A percentile compares a stretch with the other conserved stretches of the same genome.
Evolutionary conservation across 1,140 invertebrate genomes (phyloP).

Genomic region (Ooceraea biroi): DNA sequence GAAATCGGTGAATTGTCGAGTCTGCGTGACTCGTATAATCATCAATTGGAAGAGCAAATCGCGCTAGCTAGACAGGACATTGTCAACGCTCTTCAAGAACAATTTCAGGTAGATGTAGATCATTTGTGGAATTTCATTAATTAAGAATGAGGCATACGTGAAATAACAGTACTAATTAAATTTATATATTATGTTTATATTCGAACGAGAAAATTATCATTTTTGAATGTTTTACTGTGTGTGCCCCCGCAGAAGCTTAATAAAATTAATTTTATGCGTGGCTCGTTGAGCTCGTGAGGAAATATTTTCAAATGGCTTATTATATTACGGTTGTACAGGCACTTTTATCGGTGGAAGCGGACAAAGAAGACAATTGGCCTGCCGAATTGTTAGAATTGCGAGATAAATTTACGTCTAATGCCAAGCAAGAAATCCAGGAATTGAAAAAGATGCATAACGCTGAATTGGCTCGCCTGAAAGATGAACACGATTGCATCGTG

Average conservation of each 20-base stretch:
- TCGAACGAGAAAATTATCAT: too few species aligned
- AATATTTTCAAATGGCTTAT: slow-evolving; percentile 47
- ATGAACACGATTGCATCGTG: slow-evolving; percentile 86
- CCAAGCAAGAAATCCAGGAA: slow-evolving; percentile 85
- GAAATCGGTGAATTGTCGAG: slow-evolving; percentile 81
- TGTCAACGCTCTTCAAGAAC: slow-evolving; percentile 87
- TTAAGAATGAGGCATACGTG: slow-evolving; percentile 32
- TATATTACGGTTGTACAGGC: slow-evolving; percentile 84
- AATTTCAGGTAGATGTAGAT: slow-evolving; percentile 87
- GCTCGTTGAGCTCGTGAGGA: slow-evolving; percentile 3
- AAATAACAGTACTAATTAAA: slow-evolving; percentile 28
- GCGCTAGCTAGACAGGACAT: slow-evolving; percentile 88
- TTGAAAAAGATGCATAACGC: slow-evolving; percentile 80
- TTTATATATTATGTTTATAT: background rate
- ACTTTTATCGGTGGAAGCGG: slow-evolving; percentile 88
- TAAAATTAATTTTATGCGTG: background rate
- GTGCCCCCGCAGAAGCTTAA: background rate
- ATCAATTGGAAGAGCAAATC: slow-evolving; percentile 87
- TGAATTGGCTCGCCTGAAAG: slow-evolving; percentile 87
- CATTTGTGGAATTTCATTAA: background rate
- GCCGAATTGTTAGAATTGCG: slow-evolving; percentile 89
- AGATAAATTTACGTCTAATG: slow-evolving; percentile 89
- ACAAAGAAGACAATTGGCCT: slow-evolving; percentile 89
- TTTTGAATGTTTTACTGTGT: slow-evolving; percentile 17
- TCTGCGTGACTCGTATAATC: slow-evolving; percentile 79